Evolutionary conservation across 2,888 invertebrate genomes (phyloP), one percentile per base, ranked within the genome.

Genomic region (Conus canariensis): DNA sequence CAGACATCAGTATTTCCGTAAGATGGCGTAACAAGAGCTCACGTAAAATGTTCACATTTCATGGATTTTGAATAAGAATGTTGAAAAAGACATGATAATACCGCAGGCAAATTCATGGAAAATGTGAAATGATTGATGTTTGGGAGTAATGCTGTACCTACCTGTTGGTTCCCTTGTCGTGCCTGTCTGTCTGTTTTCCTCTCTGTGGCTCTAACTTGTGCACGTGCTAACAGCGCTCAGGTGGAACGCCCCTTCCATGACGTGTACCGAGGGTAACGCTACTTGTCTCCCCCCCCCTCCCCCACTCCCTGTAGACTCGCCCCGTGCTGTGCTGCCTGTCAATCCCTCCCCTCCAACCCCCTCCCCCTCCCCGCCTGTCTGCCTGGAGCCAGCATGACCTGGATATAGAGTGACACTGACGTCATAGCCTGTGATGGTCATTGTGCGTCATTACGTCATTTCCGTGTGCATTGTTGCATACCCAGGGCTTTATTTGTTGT

Each of bases 191-290:
- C 22, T 19, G 64, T 64, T 7, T 64, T 64, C 16, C 64, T 64
- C 64, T 64, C 64, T 64, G n/a, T 59, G 58, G 7, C n/a, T 60
- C 87, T 56, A 16, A 45, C 56, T 70, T n/a, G 30, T 85, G 89
- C 89, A 85, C 89, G 59, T 85, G 59, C 89, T 45, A 74, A 56
- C 91, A 91, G 91, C 22, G 12, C 77, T 22, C 91, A 91, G 74
- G 87, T 87, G 77, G 92, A 92, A 74, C 82, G 90, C 56, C 91
- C 92, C 25, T 89, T 91, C 85, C 92, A 91, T 88, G 92, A 92
- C 74, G 90, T 91, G 19, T 92, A 90, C 67, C 92, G 90, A 82
- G 87, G 91, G 92, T 92, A 91, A 91, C 25, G 64, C 30, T 45
- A 58, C 82, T 67, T 90, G 59, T 59, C 70, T 60, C 22, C 64